Evolutionary conservation across 2,113 vertebrate genomes (phyloP).

Genomic region (Meleagris gallopavo): DNA sequence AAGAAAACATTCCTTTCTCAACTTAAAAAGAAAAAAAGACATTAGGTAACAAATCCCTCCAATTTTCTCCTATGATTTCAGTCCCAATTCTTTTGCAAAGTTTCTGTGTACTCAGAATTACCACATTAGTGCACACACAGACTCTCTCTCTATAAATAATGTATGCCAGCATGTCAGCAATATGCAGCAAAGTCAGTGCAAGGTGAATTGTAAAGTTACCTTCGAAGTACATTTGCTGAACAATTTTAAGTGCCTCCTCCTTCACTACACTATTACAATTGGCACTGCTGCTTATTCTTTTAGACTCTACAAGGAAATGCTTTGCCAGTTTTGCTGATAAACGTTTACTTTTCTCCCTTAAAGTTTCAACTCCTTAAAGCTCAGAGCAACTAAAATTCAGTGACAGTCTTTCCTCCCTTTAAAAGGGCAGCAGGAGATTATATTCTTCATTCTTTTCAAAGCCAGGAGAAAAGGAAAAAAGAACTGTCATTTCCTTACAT

Average conservation of each 20-base stretch:
- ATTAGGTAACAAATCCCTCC: neutral
- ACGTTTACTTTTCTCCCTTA: neutral
- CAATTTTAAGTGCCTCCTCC: neutral
- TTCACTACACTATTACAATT: neutral
- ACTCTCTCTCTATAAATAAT: neutral
- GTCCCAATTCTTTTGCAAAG: neutral
- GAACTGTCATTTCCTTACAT: neutral
- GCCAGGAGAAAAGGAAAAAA: neutral
- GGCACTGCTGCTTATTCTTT: neutral
- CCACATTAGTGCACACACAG: neutral
- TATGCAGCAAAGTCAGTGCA: neutral
- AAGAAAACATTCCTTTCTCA: constrained; percentile 40
- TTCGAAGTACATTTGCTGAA: neutral
- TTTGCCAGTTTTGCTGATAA: neutral
- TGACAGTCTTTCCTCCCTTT: neutral
- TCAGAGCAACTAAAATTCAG: neutral
- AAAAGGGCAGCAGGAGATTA: neutral
- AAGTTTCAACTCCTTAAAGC: neutral
- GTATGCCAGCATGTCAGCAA: neutral
- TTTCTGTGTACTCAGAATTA: neutral
- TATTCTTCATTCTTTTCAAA: neutral
- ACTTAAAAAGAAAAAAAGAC: neutral
- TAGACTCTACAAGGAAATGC: neutral
- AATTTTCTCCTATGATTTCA: neutral
- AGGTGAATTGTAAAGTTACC: neutral